Evolutionary conservation across 1,140 invertebrate species (phyloP).

Genomic region (Drosophila ercepeae): DNA sequence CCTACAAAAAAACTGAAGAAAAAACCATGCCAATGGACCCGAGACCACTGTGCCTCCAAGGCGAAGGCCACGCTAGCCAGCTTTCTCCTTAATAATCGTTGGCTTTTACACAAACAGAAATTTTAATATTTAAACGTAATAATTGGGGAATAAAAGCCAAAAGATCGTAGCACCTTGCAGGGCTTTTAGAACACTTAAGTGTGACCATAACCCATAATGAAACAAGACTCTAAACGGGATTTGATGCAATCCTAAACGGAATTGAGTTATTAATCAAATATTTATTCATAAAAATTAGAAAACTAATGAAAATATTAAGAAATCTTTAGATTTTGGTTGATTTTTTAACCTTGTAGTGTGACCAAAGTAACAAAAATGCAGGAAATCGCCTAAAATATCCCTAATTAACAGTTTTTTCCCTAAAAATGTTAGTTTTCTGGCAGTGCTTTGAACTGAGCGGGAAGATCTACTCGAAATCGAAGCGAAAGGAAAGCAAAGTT

Average conservation of each 20-base stretch:
- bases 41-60: slow-evolving; percentile 1
- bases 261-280: no score
- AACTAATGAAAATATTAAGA: background rate
- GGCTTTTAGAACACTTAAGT: no score
- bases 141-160: background rate
- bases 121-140: background rate
- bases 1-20: no score
- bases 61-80: background rate
- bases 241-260: no score
- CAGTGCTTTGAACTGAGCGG: background rate
- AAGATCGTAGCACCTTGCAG: no score
- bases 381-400: background rate
- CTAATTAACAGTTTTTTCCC: no score
- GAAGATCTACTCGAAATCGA: slow-evolving; percentile 39
- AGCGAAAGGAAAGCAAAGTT: slow-evolving; percentile 45
- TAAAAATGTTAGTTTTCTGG: no score
- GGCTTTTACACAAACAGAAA: background rate
- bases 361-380: background rate
- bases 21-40: background rate
- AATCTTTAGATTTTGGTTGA: background rate
- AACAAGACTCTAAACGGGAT: no score
- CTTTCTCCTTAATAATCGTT: background rate
- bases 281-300: no score
- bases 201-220: no score
- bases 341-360: background rate